These are phyloP conservation scores for Trichogramma pretiosum DNA, from an alignment of 1,140 invertebrate species.

Conservation along the genomic window DNA sequence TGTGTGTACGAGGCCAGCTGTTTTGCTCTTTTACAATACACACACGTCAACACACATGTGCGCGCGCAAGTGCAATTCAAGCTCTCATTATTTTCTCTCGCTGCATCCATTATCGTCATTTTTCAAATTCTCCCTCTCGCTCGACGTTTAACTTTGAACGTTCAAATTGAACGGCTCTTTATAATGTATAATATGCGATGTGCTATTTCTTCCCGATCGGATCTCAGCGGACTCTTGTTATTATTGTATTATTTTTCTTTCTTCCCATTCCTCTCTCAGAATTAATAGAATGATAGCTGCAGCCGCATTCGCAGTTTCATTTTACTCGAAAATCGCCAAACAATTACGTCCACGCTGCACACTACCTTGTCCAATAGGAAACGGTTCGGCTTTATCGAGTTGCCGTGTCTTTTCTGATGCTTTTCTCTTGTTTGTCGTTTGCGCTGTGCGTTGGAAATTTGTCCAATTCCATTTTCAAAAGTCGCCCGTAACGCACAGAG, in stretches of 20 bases:
- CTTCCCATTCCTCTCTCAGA: neutral
- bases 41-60: no score
- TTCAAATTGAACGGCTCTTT: conserved; percentile 11
- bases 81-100: conserved; percentile 16
- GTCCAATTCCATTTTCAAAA: no score
- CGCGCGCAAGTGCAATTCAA: conserved; percentile 1
- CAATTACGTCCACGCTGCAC: conserved; percentile 9
- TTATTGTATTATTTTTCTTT: neutral
- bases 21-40: no score
- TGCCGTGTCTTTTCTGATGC: no score
- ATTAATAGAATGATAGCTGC: conserved; percentile 16
- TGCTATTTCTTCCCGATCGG: neutral
- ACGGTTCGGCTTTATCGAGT: conserved; percentile 25
- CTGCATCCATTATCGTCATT: conserved; percentile 19
- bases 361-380: conserved; percentile 2
- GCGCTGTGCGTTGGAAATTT: no score
- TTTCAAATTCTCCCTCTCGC: conserved; percentile 12
- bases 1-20: no score
- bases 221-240: no score
- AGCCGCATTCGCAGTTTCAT: conserved; percentile 14
- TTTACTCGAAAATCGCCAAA: conserved; percentile 12
- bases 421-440: no score
- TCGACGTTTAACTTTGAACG: neutral
- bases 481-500: no score
- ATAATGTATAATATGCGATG: conserved; percentile 6